A percentile compares a stretch with the other conserved stretches of the same genome.
Conservation (phyloP, 2,888 invertebrate genomes). For the Stegophylla sp. region DNA sequence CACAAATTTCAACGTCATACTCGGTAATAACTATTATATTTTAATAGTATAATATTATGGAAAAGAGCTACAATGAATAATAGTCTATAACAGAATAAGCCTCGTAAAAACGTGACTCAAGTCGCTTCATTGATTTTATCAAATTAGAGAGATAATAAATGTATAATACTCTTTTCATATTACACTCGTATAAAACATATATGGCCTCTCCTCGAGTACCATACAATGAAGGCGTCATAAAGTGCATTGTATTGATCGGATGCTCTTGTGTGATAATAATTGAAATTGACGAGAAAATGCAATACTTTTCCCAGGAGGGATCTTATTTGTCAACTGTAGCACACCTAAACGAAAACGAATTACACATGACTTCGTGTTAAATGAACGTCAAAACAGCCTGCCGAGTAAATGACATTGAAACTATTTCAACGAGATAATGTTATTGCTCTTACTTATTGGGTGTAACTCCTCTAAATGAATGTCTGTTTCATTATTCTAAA, state of each 20-base stretch:
- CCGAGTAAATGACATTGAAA: background rate
- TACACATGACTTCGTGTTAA: conserved; percentile 18
- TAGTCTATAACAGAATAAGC: no score
- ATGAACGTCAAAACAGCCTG: background rate
- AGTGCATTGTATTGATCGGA: background rate
- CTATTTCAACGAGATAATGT: background rate
- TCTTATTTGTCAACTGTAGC: background rate
- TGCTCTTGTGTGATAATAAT: background rate
- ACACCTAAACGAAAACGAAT: conserved; percentile 12
- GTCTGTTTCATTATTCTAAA: conserved; percentile 1
- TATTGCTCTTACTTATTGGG: background rate
- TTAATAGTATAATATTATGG: no score
- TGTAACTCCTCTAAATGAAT: background rate
- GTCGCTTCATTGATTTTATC: background rate
- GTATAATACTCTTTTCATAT: background rate
- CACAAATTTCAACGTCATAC: no score
- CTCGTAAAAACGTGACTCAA: no score
- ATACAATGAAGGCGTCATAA: background rate
- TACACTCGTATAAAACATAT: no score
- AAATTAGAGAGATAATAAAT: background rate
- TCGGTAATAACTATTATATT: no score
- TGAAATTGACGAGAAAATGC: background rate
- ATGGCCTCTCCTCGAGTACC: background rate
- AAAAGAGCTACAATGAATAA: no score
- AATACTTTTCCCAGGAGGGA: background rate